A percentile compares a stretch with the other conserved stretches of the same genome.
phyloP scores from a whole-genome alignment of 1,140 invertebrate species.

The Zelostemma sp. region DNA sequence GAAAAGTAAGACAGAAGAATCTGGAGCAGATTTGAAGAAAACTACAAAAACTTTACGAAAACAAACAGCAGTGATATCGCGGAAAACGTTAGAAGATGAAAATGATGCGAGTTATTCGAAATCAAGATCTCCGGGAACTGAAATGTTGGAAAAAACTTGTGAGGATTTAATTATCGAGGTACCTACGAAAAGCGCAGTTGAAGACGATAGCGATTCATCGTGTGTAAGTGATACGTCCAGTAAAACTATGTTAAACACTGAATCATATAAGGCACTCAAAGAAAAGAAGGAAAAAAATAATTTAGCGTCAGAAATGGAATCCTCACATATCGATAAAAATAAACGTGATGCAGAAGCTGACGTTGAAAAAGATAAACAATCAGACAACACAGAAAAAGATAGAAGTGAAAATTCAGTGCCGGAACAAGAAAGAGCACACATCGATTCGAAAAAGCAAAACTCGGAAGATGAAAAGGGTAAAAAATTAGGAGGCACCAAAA shows the following conservation, averaged over 20 bases:
- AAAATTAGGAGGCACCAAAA: neutral
- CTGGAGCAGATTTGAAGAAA: no score
- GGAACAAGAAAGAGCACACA: constrained; percentile 19
- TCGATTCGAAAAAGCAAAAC: constrained; percentile 22
- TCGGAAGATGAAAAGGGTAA: constrained; percentile 7
- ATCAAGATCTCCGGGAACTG: neutral
- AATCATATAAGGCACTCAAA: constrained; percentile 51
- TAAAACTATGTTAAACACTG: constrained; percentile 59
- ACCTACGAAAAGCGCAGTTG: constrained; percentile 1
- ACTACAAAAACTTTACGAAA: neutral
- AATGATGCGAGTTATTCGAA: neutral
- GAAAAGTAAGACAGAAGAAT: neutral
- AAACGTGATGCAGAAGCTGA: neutral
- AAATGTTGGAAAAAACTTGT: constrained; percentile 14
- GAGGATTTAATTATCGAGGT: neutral
- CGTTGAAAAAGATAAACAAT: neutral
- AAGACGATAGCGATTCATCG: constrained; percentile 60
- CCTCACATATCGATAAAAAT: neutral
- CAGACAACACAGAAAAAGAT: neutral
- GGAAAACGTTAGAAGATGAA: neutral
- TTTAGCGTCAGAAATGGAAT: neutral
- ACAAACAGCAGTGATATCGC: constrained; percentile 11
- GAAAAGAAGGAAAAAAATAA: neutral
- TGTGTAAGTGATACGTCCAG: constrained; percentile 61
- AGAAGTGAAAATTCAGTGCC: neutral